Percentiles rank a stretch among this genome's conserved stretches.
Conservation (phyloP, 2,797 vertebrate genomes). For the Psittacula derbiana region DNA sequence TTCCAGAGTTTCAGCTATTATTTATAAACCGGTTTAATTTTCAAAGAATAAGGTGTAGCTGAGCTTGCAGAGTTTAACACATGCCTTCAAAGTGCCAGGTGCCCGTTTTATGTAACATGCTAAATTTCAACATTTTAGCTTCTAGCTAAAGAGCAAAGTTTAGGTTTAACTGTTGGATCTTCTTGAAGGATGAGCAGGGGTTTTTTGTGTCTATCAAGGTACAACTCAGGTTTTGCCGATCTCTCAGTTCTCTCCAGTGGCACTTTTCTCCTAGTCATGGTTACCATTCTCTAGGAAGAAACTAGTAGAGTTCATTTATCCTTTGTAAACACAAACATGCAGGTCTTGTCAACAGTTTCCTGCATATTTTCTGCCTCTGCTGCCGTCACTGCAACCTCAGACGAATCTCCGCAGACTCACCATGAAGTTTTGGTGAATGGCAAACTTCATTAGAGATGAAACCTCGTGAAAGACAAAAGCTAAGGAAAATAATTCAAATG, state of each 20-base stretch:
- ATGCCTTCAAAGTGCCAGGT: neutral
- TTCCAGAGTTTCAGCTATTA: neutral
- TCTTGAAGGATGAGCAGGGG: neutral
- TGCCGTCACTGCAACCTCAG: neutral
- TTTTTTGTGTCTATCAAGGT: neutral
- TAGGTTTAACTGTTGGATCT: neutral
- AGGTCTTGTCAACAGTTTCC: neutral
- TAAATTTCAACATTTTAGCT: neutral
- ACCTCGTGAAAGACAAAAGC: neutral
- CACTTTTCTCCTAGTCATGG: neutral
- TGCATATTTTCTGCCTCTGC: neutral
- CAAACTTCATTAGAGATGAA: neutral
- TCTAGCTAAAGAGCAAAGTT: neutral
- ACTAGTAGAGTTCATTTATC: neutral
- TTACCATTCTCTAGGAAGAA: neutral
- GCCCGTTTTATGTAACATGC: accelerated
- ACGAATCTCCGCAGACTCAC: neutral
- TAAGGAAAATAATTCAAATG: neutral
- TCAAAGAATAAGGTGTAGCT: neutral
- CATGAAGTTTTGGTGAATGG: neutral
- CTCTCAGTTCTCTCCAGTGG: neutral
- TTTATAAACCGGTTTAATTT: neutral
- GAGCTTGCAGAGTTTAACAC: neutral
- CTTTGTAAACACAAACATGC: neutral
- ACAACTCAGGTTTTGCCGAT: neutral